Base-by-base conservation (phyloP, 2,113 vertebrate genomes). In the Rhipidura dahli region DNA sequence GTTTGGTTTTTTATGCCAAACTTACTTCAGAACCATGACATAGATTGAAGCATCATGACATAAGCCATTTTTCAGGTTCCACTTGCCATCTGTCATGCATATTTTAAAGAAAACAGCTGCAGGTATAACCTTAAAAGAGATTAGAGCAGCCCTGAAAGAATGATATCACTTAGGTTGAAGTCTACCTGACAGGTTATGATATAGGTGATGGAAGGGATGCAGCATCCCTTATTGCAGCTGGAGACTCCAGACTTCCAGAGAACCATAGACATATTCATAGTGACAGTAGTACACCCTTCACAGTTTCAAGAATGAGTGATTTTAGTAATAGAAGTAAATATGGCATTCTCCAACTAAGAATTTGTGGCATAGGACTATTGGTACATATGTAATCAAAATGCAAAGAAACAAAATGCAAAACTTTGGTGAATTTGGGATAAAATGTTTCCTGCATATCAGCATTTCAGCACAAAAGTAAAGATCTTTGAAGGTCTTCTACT, bases 111-210 rank as follows among this genome's bases (percentile, higher is more conserved):
- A 83, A 71, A 63, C 6, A 59, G 18, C 23, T 51, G 4, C 11
- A 71, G 9, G 14, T 39, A 61, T 12, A 51, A 59, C 6, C 14
- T 69, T 64, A 45, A 18, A 70, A 78, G 23, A n/a, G 5, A 64
- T 60, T 60, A 68, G 17, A 64, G 91, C 24, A 14, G 4, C 7
- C 6, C 4, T 44, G 30, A 35, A 15, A 68, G 40, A 83, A 76
- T 0, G 0, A 11, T 61, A 40, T 28, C 20, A 12, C 16, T 79
- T 57, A 50, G 16, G 15, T 8, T 57, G 20, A 64, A 63, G 8
- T 22, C 3, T 76, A 66, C 2, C 4, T 54, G 39, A 8, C 35
- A 64, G 12, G 8, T 51, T 69, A 39, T 27, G 27, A 11, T 18
- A 24, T 3, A 68, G 17, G 4, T 49, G 26, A 54, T 26, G 14